A percentile compares a stretch with the other conserved stretches of the same genome.
These are phyloP conservation scores for Malurus alboscapulatus DNA, from an alignment of 2,113 vertebrate species.

Conservation along the genomic window DNA sequence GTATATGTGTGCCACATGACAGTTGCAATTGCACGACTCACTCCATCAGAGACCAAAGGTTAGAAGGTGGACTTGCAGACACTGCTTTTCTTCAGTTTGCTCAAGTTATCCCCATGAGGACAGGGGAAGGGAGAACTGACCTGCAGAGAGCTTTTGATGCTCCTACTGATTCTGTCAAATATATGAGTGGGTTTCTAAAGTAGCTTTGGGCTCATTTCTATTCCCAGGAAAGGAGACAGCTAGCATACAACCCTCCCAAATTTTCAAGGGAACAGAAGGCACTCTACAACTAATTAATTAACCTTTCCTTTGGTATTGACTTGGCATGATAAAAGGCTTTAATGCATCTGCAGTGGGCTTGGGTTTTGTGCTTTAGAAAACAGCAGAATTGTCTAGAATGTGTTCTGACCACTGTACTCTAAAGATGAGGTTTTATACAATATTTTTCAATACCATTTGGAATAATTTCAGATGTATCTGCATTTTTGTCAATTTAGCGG, in stretches of 20 bases:
- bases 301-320: neutral
- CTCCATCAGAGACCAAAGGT: neutral
- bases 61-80: neutral
- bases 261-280: neutral
- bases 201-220: neutral
- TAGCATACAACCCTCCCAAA: fast-evolving
- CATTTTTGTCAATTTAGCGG: neutral
- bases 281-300: neutral
- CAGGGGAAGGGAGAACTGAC: neutral
- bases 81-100: neutral
- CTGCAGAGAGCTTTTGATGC: neutral
- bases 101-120: neutral
- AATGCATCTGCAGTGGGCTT: neutral
- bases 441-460: neutral
- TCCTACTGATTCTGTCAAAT: neutral
- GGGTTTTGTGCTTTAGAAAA: neutral
- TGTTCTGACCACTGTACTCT: neutral
- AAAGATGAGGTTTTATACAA: neutral
- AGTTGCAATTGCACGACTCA: neutral
- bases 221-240: neutral
- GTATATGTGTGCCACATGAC: neutral
- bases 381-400: neutral
- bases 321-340: neutral
- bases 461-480: neutral
- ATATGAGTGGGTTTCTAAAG: neutral